Evolutionary conservation across 2,888 invertebrate species (phyloP).

Genomic region (Drosophila aldrichi): DNA sequence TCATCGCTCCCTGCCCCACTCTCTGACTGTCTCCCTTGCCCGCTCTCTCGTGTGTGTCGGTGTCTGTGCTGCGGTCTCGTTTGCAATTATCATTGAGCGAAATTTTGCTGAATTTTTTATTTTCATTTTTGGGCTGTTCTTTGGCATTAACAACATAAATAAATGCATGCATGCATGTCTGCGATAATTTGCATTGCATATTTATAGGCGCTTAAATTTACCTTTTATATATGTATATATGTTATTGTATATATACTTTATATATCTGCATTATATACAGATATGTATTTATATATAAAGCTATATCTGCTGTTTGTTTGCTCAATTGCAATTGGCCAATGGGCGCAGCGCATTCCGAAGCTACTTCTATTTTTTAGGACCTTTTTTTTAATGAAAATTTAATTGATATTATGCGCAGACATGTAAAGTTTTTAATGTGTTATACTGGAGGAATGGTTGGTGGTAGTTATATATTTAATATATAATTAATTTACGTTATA

Average conservation of each 20-base stretch:
- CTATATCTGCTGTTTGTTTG: neutral
- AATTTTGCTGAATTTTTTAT: slow-evolving; percentile 37
- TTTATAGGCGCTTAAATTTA: slow-evolving; percentile 55
- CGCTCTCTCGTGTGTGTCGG: neutral
- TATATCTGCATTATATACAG: neutral
- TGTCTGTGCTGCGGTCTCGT: slow-evolving; percentile 18
- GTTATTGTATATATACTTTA: neutral
- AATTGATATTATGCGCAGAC: neutral
- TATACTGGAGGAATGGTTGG: no score
- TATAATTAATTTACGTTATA: neutral
- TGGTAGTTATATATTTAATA: neutral
- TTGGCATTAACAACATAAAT: slow-evolving; percentile 54
- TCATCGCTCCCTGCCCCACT: neutral
- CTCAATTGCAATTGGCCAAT: slow-evolving; percentile 24
- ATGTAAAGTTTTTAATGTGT: neutral
- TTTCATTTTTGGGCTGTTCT: slow-evolving; percentile 26
- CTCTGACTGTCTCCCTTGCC: neutral
- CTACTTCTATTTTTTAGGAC: neutral
- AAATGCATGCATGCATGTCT: slow-evolving; percentile 34
- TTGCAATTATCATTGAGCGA: slow-evolving; percentile 47
- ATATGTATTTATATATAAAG: neutral
- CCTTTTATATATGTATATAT: neutral
- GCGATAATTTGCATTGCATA: slow-evolving; percentile 69
- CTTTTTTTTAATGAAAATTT: slow-evolving; percentile 4
- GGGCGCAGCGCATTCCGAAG: neutral